A percentile compares a stretch with the other conserved stretches of the same genome.
phyloP scores from a whole-genome alignment of 2,113 vertebrate species.

The Turnix velox region DNA sequence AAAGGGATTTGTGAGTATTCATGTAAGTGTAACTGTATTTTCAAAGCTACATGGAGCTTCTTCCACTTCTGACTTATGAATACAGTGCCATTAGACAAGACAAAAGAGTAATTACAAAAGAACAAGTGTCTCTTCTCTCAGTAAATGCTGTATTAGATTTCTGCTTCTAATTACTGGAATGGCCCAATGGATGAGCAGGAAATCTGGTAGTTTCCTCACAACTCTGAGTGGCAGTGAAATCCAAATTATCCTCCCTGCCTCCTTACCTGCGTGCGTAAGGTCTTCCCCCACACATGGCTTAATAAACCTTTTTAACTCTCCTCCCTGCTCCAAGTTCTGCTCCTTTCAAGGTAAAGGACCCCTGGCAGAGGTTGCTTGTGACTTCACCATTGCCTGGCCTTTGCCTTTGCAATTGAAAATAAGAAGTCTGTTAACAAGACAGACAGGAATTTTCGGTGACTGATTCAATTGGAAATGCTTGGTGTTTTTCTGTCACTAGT shows the following conservation, averaged over 20 bases:
- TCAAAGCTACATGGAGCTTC: neutral
- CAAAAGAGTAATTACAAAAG: neutral
- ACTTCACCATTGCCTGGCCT: neutral
- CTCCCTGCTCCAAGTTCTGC: neutral
- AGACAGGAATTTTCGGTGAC: neutral
- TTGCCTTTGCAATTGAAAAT: neutral
- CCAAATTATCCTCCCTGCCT: neutral
- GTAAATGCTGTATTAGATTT: neutral
- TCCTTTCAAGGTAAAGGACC: fast-evolving
- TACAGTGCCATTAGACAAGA: neutral
- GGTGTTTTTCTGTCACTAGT: neutral
- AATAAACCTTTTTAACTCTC: neutral
- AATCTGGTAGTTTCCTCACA: neutral
- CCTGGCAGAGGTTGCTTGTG: neutral
- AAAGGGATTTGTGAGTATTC: neutral
- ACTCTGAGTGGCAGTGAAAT: neutral
- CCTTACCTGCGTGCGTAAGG: neutral
- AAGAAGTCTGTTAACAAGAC: neutral
- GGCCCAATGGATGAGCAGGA: neutral
- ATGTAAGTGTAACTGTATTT: neutral
- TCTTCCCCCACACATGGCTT: neutral
- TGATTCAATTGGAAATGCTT: neutral
- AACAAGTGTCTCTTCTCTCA: neutral
- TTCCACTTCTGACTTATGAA: neutral
- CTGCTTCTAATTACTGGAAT: neutral